A percentile compares a stretch with the other conserved stretches of the same genome.
Evolutionary conservation across 2,888 invertebrate genomes (phyloP).

Genomic region (Penaeus monodon): DNA sequence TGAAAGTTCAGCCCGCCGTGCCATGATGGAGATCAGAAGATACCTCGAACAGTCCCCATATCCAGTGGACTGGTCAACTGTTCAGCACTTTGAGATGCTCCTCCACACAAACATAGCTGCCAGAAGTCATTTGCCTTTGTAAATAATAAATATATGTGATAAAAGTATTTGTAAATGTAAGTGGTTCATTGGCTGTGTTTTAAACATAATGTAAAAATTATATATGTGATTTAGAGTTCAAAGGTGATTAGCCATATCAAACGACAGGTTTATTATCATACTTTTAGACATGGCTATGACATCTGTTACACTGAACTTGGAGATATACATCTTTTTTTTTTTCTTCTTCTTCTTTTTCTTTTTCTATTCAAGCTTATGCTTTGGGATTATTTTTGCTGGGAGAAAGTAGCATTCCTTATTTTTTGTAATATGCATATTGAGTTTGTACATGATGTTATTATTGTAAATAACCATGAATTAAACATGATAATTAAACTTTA

Average conservation of each 20-base stretch:
- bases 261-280: too few species aligned
- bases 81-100: constrained; percentile 36
- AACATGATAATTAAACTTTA: too few species aligned
- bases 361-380: background rate
- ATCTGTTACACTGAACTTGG: too few species aligned
- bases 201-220: background rate
- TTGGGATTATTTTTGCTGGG: background rate
- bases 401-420: constrained; percentile 17
- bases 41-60: constrained; percentile 36
- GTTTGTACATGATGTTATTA: constrained; percentile 20
- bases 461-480: constrained; percentile 3
- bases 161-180: background rate
- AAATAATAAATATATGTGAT: constrained; percentile 13
- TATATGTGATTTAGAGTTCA: background rate
- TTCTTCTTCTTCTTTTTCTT: background rate
- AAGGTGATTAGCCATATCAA: background rate
- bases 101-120: constrained; percentile 30
- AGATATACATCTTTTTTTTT: too few species aligned
- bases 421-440: background rate
- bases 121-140: constrained; percentile 30
- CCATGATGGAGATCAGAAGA: constrained; percentile 36
- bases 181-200: constrained; percentile 13
- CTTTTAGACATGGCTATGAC: too few species aligned
- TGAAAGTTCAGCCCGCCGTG: constrained; percentile 27
- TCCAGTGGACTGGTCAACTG: constrained; percentile 31